A percentile compares a stretch with the other conserved stretches of the same genome.
phyloP scores from a whole-genome alignment of 2,888 invertebrate genomes.

The Rhagium mordax region DNA sequence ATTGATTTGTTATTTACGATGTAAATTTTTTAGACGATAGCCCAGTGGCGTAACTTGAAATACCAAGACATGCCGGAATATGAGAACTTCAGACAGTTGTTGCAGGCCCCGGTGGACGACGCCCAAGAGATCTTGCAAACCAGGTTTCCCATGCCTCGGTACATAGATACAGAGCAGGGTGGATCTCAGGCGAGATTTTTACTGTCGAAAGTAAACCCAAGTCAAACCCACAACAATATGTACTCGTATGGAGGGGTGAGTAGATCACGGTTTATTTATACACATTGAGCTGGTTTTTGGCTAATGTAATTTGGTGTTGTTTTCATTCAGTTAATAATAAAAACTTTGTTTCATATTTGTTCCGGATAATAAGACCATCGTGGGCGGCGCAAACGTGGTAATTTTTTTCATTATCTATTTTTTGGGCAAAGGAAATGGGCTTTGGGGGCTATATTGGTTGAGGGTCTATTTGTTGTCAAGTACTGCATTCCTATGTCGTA shows the following conservation, averaged over 20 bases:
- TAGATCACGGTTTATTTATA: conserved; percentile 54
- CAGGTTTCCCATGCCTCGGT: conserved; percentile 98
- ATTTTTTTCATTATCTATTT: conserved; percentile 31
- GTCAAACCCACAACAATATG: conserved; percentile 99
- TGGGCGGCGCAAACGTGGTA: conserved; percentile 40
- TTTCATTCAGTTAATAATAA: conserved; percentile 28
- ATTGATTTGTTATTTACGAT: too few species aligned
- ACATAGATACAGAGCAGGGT: conserved; percentile 99
- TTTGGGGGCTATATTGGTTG: conserved; percentile 1
- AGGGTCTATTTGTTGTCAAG: neutral
- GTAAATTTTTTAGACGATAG: conserved; percentile 83
- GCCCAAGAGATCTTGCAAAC: conserved; percentile 97
- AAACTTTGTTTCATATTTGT: conserved; percentile 42
- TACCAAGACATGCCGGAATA: conserved; percentile 99
- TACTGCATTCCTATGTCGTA: neutral
- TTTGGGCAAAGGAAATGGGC: conserved; percentile 1
- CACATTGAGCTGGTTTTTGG: neutral
- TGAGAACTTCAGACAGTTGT: conserved; percentile 95
- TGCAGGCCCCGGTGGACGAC: conserved; percentile 97
- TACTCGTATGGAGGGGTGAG: conserved; percentile 94
- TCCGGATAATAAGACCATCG: conserved; percentile 58
- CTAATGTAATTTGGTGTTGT: neutral
- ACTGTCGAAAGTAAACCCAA: conserved; percentile 99
- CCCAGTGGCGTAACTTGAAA: conserved; percentile 95
- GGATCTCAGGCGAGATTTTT: conserved; percentile 99